phyloP scores from a whole-genome alignment of 2,888 invertebrate species.

The Heteropelma amictum region DNA sequence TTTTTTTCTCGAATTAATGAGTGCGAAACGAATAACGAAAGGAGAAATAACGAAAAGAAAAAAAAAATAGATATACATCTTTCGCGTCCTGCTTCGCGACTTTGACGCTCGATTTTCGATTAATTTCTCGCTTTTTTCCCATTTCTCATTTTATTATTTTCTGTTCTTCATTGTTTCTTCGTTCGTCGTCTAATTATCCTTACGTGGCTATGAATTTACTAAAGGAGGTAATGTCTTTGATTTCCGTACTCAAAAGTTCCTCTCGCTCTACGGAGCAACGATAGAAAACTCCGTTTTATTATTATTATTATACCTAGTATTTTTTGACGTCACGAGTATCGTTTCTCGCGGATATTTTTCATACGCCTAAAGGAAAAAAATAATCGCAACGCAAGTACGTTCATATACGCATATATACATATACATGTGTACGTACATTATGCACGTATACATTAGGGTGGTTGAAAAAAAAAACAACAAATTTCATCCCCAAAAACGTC shows the following conservation, averaged over 20 bases:
- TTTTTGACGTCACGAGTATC: too few relatives aligned
- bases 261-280: constrained; percentile 31
- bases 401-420: background rate
- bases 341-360: background rate
- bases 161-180: constrained; percentile 7
- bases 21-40: constrained; percentile 23
- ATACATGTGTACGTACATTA: too few relatives aligned
- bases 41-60: background rate
- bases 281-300: constrained; percentile 29
- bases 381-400: constrained; percentile 10
- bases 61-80: constrained; percentile 12
- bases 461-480: too few relatives aligned
- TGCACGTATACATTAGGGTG: too few relatives aligned
- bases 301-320: constrained; percentile 13
- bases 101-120: constrained; percentile 16
- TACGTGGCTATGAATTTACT: constrained; percentile 51
- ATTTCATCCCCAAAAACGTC: too few relatives aligned
- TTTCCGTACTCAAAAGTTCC: constrained; percentile 53
- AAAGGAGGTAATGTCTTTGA: constrained; percentile 57
- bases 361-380: constrained; percentile 2
- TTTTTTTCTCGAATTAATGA: constrained; percentile 13
- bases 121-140: background rate
- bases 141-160: background rate
- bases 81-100: constrained; percentile 17
- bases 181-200: constrained; percentile 48